A percentile compares a stretch with the other conserved stretches of the same genome.
phyloP scores from a whole-genome alignment of 2,888 invertebrate genomes.

The Callosobruchus maculatus region DNA sequence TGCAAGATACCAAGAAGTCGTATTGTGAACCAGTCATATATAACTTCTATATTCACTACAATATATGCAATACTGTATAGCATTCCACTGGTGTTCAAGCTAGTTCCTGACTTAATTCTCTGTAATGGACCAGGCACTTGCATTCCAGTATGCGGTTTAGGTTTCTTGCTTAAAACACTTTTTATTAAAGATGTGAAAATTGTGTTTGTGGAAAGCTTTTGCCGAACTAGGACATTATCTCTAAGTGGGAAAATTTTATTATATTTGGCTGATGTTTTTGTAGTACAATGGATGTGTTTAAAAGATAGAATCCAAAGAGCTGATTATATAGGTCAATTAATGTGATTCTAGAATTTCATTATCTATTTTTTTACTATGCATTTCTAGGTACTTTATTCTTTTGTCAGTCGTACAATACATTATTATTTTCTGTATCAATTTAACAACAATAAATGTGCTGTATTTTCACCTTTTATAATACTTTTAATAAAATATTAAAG shows the following conservation, averaged over 20 bases:
- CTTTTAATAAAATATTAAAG: too few species aligned
- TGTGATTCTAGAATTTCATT: slow-evolving; percentile 53
- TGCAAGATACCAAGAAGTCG: slow-evolving; percentile 76
- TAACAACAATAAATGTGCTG: too few species aligned
- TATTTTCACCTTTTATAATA: too few species aligned
- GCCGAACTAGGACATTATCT: slow-evolving; percentile 86
- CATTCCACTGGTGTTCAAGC: slow-evolving; percentile 63
- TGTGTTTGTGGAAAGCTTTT: slow-evolving; percentile 92
- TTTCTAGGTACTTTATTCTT: too few species aligned
- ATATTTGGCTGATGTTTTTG: slow-evolving; percentile 76
- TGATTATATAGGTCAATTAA: slow-evolving; percentile 73
- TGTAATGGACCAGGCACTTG: slow-evolving; percentile 98
- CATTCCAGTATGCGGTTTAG: slow-evolving; percentile 81
- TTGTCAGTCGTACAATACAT: too few species aligned
- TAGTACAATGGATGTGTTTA: slow-evolving; percentile 91
- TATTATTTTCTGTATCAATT: too few species aligned
- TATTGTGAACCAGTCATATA: slow-evolving; percentile 81
- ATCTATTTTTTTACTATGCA: too few species aligned
- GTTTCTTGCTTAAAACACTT: slow-evolving; percentile 68
- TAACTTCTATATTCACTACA: slow-evolving; percentile 76
- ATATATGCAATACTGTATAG: slow-evolving; percentile 65
- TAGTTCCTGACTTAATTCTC: slow-evolving; percentile 76
- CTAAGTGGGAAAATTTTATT: slow-evolving; percentile 84
- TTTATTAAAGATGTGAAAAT: slow-evolving; percentile 68
- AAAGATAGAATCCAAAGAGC: slow-evolving; percentile 62